These are phyloP conservation scores for Urocolius indicus DNA, from an alignment of 2,113 vertebrate species.

Conservation along the genomic window DNA sequence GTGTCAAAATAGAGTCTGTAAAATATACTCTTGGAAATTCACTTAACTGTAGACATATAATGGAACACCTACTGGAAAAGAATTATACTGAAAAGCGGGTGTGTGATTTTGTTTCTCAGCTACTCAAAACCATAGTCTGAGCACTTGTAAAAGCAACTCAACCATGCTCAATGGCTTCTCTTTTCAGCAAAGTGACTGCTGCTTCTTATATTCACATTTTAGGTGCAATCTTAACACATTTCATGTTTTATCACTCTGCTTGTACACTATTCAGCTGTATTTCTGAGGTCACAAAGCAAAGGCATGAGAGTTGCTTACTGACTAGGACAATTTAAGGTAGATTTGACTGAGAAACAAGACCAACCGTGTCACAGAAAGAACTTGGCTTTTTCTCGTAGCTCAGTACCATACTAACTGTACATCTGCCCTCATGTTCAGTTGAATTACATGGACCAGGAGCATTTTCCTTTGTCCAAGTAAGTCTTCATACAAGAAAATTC, in stretches of 20 bases:
- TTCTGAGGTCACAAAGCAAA: neutral
- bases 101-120: neutral
- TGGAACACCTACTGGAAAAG: neutral
- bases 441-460: neutral
- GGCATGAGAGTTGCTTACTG: neutral
- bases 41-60: neutral
- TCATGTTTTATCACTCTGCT: neutral
- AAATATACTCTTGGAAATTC: neutral
- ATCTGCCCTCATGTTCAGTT: neutral
- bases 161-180: neutral
- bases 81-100: neutral
- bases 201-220: neutral
- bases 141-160: neutral
- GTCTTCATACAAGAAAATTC: neutral
- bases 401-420: neutral
- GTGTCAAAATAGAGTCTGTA: neutral
- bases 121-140: neutral
- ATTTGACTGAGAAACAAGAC: neutral
- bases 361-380: neutral
- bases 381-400: neutral
- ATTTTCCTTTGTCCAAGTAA: neutral
- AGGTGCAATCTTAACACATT: neutral
- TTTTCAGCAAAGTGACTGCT: neutral
- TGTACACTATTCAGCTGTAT: neutral
- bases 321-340: neutral